Base-by-base conservation (phyloP, 2,113 vertebrate genomes). In the Narcine bancroftii region DNA sequence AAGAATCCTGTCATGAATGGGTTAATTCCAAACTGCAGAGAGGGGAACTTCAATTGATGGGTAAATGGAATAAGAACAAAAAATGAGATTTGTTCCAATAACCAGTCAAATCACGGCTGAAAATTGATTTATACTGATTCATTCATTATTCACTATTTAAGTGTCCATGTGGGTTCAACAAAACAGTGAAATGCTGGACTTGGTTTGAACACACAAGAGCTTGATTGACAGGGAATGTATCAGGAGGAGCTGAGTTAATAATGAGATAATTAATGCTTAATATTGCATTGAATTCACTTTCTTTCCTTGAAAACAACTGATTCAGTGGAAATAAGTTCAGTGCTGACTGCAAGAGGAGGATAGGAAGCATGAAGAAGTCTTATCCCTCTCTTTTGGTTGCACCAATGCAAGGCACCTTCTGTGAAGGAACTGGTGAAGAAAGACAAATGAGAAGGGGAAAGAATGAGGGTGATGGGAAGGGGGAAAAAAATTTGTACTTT, bases 51-150 rank as follows among this genome's bases (percentile, higher is more conserved):
- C 79, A 33, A 11, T 29, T 15, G 85, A 42, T 26, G 56, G 85
- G 39, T 89, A 17, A n/a, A 60, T 63, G 36, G 83, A 36, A 63
- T 87, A 36, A 63, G 83, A 89, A 89, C n/a, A 87, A 50, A 45
- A 79, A 81, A 47, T 33, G 21, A 24, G 45, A 65, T 89, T 89
- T 2, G 19, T 89, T 65, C 60, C 85, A 65, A 89, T 89, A 89
- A 65, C n/a, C 39, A 33, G 17, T 39, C 63, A 56, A 89, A 56
- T 89, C 56, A 50, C 15, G 47, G 45, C 24, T 53, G 26, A 50
- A 81, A 2, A 81, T 89, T n/a, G 60, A 26, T 89, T 89, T 11
- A 24, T n/a, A 65, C 47, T 89, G 85, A 65, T 89, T 56, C 83
- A 63, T 39, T 56, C 85, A 39, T 50, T 11, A 53, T 50, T 77